Percentiles rank a stretch among this genome's conserved stretches.
Evolutionary conservation across 2,797 vertebrate genomes (phyloP).

Genomic region (Coranthus polyacanthus): DNA sequence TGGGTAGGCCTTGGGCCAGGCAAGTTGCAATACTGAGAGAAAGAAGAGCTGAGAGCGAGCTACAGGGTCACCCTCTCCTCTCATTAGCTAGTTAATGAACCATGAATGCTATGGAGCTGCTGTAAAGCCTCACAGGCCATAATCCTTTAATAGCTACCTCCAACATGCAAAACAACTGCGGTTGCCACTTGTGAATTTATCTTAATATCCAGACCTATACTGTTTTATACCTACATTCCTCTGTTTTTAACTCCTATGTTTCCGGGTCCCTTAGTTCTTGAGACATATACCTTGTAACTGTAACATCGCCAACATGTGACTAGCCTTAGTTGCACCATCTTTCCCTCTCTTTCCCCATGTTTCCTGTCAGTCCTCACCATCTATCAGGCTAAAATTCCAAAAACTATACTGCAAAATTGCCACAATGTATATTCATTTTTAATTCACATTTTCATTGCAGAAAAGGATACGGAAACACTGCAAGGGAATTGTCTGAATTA

Average conservation of each 20-base stretch:
- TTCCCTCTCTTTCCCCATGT: not conserved
- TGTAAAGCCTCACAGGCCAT: slow-evolving; percentile 75
- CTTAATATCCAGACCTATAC: slow-evolving; percentile 21
- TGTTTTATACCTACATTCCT: slow-evolving; percentile 1
- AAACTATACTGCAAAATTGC: not conserved
- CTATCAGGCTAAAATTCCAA: not conserved
- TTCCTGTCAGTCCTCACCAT: not conserved
- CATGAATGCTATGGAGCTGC: slow-evolving; percentile 66
- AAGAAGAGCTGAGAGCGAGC: slow-evolving; percentile 55
- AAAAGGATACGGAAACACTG: no score
- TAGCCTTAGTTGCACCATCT: slow-evolving; percentile 2
- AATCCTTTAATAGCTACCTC: slow-evolving; percentile 76
- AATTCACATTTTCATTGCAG: no score
- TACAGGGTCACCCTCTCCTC: slow-evolving; percentile 79
- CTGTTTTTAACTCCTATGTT: slow-evolving; percentile 4
- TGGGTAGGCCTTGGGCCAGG: slow-evolving; percentile 38
- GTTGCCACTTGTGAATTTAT: slow-evolving; percentile 23
- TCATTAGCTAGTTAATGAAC: slow-evolving; percentile 85
- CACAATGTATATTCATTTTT: no score
- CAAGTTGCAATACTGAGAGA: slow-evolving; percentile 50
- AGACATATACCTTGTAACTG: no score
- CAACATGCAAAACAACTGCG: slow-evolving; percentile 51
- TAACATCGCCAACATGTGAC: not conserved
- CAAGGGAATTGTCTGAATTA: no score
- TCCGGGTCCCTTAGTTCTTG: not conserved